Conservation (phyloP, 1,140 invertebrate species). For the Idris sp. region DNA sequence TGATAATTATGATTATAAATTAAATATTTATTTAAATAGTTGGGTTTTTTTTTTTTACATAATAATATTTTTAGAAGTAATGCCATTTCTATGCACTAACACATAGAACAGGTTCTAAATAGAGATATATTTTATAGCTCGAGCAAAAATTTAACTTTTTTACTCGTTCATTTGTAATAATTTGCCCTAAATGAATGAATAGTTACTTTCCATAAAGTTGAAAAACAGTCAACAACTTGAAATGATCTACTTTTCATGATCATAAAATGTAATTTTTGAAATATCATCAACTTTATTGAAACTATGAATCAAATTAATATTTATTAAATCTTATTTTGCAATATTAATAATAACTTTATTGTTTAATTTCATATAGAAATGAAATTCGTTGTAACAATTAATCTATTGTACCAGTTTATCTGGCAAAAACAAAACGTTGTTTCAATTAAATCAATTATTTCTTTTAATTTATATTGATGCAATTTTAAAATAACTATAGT, state of each 20-base stretch:
- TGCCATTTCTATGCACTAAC: conserved; percentile 33
- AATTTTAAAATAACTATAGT: no score
- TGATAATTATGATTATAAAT: conserved; percentile 18
- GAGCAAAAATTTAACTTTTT: conserved; percentile 20
- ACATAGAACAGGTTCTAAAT: conserved; percentile 39
- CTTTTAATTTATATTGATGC: no score
- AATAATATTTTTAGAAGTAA: conserved; percentile 30
- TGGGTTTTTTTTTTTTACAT: conserved; percentile 20
- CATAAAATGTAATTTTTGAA: conserved; percentile 7
- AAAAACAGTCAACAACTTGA: conserved; percentile 39
- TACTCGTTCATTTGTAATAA: conserved; percentile 32
- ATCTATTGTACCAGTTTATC: no score
- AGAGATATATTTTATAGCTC: conserved; percentile 38
- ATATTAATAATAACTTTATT: no score
- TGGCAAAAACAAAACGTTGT: no score
- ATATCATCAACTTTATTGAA: no score
- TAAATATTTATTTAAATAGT: conserved; percentile 9
- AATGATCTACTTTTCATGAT: conserved; percentile 6
- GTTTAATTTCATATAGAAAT: no score
- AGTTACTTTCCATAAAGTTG: conserved; percentile 17
- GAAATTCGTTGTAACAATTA: no score
- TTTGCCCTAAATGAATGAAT: conserved; percentile 17
- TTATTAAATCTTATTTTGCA: no score
- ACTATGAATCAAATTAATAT: no score
- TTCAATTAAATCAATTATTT: no score